Conservation (phyloP, 2,888 invertebrate species). For the Limenitis camilla region DNA sequence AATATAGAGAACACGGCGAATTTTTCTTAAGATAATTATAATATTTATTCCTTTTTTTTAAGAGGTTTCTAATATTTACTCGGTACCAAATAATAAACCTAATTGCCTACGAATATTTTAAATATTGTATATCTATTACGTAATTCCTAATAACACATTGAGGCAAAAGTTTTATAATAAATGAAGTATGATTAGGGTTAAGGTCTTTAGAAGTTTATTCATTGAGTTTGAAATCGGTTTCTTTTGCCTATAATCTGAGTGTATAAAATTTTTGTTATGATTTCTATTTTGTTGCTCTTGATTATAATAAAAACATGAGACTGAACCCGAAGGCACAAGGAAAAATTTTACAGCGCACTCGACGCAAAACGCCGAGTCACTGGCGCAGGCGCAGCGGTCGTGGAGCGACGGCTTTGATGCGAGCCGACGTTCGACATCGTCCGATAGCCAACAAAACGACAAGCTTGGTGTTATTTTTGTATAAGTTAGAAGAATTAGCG, state of each 20-base stretch:
- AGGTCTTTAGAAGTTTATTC: background rate
- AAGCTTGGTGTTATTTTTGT: constrained; percentile 33
- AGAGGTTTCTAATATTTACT: too few relatives aligned
- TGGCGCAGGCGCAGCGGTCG: constrained; percentile 57
- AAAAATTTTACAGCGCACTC: constrained; percentile 44
- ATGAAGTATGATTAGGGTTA: background rate
- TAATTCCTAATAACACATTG: too few relatives aligned
- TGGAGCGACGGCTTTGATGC: constrained; percentile 60
- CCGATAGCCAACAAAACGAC: constrained; percentile 70
- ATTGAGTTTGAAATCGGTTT: background rate
- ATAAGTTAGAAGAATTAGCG: constrained; percentile 36
- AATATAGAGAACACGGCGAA: too few relatives aligned
- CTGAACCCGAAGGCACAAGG: constrained; percentile 34
- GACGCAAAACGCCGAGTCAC: constrained; percentile 61
- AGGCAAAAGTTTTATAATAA: too few relatives aligned
- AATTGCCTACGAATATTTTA: too few relatives aligned
- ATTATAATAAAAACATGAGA: constrained; percentile 23
- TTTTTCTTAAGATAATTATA: too few relatives aligned
- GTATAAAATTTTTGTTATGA: constrained; percentile 19
- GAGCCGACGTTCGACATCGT: constrained; percentile 67
- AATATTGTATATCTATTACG: too few relatives aligned
- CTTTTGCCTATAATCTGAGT: background rate
- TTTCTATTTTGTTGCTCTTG: constrained; percentile 21
- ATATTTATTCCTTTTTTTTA: too few relatives aligned
- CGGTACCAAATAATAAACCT: too few relatives aligned